Evolutionary conservation across 2,797 vertebrate species (phyloP).

Genomic region (Bryconaethiops microstoma): DNA sequence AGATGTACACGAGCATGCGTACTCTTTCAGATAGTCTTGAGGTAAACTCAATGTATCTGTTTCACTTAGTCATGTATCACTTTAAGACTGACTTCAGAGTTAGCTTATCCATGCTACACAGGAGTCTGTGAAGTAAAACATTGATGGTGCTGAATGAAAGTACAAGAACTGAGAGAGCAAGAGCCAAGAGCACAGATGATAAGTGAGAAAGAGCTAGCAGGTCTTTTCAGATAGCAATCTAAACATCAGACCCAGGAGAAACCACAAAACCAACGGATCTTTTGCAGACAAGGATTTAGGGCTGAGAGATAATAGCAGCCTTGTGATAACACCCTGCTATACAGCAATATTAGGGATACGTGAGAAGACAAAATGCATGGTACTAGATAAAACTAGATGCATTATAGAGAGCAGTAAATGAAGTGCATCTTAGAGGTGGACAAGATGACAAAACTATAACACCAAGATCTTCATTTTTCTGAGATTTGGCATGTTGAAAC

Average conservation of each 20-base stretch:
- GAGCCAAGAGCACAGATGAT: neutral
- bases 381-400: neutral
- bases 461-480: too few relatives aligned
- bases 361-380: neutral
- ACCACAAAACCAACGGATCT: slow-evolving; percentile 1
- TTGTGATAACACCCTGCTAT: neutral
- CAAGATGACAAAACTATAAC: too few relatives aligned
- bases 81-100: neutral
- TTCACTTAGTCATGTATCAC: neutral
- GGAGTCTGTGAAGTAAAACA: neutral
- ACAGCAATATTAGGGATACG: slow-evolving; percentile 5
- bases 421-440: too few relatives aligned
- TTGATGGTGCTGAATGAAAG: neutral
- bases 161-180: neutral
- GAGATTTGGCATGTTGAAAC: too few relatives aligned
- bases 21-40: neutral
- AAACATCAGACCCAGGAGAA: neutral
- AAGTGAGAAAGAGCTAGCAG: neutral
- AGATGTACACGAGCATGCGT: neutral
- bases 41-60: neutral
- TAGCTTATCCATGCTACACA: neutral
- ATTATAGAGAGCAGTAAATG: neutral
- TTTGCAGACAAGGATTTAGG: neutral
- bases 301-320: neutral
- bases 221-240: slow-evolving; percentile 3